A percentile compares a stretch with the other conserved stretches of the same genome.
Evolutionary conservation across 2,888 invertebrate species (phyloP).

Genomic region (Cheilosia grossa): DNA sequence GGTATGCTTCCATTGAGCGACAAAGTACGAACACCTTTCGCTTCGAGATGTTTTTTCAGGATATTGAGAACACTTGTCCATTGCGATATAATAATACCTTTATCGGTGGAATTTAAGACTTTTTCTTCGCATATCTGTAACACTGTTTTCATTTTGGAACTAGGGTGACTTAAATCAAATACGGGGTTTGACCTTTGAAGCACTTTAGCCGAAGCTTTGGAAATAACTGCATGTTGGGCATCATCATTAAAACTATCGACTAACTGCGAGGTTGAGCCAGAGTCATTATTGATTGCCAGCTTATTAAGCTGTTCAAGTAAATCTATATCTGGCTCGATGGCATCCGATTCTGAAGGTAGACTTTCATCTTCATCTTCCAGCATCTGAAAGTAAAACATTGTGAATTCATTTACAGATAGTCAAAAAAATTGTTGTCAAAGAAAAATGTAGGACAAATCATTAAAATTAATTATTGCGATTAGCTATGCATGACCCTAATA

Average conservation of each 20-base stretch:
- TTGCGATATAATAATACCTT: constrained; percentile 95
- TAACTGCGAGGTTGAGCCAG: constrained; percentile 36
- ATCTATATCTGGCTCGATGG: constrained; percentile 85
- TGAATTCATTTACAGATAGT: background rate
- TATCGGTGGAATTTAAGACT: constrained; percentile 86
- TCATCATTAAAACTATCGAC: constrained; percentile 76
- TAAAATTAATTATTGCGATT: background rate
- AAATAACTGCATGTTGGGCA: constrained; percentile 82
- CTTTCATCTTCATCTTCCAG: constrained; percentile 83
- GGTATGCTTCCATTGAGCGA: constrained; percentile 91
- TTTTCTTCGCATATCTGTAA: constrained; percentile 85
- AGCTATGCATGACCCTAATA: background rate
- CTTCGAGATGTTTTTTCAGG: constrained; percentile 86
- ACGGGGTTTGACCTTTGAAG: constrained; percentile 89
- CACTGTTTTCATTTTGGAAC: constrained; percentile 87
- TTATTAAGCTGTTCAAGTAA: constrained; percentile 87
- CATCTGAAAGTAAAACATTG: constrained; percentile 82
- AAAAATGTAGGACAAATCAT: no score
- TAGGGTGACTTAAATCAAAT: constrained; percentile 85
- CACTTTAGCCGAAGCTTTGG: constrained; percentile 86
- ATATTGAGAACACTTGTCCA: constrained; percentile 94
- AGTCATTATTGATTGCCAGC: constrained; percentile 84
- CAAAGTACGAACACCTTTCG: constrained; percentile 84
- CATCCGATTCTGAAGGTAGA: constrained; percentile 76
- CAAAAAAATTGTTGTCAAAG: no score